Conservation (phyloP, 2,888 invertebrate genomes). For the Himalopsyche tibetana region DNA sequence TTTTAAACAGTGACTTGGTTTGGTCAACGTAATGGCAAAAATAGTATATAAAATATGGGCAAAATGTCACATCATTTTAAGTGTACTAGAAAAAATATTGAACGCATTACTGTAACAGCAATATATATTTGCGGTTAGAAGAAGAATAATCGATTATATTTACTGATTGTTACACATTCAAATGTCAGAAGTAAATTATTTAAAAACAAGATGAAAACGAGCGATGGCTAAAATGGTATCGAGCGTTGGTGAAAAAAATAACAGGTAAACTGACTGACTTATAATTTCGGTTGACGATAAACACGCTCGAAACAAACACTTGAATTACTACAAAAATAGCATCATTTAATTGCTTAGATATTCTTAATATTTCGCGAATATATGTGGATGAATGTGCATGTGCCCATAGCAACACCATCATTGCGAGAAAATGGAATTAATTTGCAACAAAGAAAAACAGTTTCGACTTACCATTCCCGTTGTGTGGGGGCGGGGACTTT, state of each 20-base stretch:
- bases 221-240: conserved; percentile 8
- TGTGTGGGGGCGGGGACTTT: conserved; percentile 70
- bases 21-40: neutral
- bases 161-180: neutral
- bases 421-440: neutral
- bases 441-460: conserved; percentile 45
- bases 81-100: neutral
- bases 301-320: neutral
- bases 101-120: neutral
- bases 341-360: too few species aligned
- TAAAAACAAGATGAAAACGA: conserved; percentile 22
- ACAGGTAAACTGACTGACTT: neutral
- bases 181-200: conserved; percentile 1
- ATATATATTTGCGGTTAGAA: neutral
- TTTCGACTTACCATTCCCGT: conserved; percentile 70
- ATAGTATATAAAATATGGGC: neutral
- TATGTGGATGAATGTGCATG: neutral
- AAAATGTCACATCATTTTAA: conserved; percentile 21
- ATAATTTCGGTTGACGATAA: neutral
- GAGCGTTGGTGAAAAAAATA: conserved; percentile 11
- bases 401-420: conserved; percentile 23
- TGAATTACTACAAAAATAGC: neutral
- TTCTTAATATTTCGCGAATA: neutral
- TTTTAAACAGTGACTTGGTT: neutral
- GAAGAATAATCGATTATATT: neutral